Percentiles rank a stretch among this genome's conserved stretches.
These are phyloP conservation scores for Acanthococcus lagerstroemiae DNA, from an alignment of 2,888 invertebrate genomes.

Conservation along the genomic window DNA sequence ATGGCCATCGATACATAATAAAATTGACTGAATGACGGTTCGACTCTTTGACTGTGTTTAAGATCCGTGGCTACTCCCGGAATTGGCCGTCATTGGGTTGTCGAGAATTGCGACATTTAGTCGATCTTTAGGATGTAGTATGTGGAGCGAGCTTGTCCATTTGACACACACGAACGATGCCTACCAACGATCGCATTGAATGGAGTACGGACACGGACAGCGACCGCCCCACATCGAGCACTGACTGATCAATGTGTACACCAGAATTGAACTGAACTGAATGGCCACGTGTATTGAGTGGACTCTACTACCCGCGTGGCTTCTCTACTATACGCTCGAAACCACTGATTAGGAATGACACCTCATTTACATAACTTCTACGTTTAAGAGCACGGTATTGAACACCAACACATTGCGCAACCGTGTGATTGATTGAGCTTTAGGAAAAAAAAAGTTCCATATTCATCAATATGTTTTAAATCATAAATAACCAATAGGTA, in stretches of 20 bases:
- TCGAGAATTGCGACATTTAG: neutral
- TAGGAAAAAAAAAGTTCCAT: slow-evolving; percentile 27
- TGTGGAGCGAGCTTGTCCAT: neutral
- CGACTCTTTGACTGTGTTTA: slow-evolving; percentile 1
- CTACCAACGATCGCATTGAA: neutral
- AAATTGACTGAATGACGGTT: neutral
- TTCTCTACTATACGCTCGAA: neutral
- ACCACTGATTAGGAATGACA: slow-evolving; percentile 1
- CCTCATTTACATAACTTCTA: slow-evolving; percentile 4
- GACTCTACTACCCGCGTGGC: neutral
- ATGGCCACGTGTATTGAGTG: no score
- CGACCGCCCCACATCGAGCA: neutral
- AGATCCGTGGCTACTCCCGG: neutral
- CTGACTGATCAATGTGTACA: neutral
- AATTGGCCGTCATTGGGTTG: neutral
- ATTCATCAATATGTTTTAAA: slow-evolving; percentile 22
- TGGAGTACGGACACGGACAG: neutral
- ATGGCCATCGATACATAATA: neutral
- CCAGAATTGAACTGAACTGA: neutral
- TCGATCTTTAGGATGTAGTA: neutral
- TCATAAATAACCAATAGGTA: no score
- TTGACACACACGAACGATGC: neutral
- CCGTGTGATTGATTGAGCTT: slow-evolving; percentile 27
- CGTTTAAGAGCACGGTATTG: slow-evolving; percentile 26
- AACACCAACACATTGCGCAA: slow-evolving; percentile 22